Conservation (phyloP, 2,888 invertebrate genomes). For the Zygogramma bicolorata region DNA sequence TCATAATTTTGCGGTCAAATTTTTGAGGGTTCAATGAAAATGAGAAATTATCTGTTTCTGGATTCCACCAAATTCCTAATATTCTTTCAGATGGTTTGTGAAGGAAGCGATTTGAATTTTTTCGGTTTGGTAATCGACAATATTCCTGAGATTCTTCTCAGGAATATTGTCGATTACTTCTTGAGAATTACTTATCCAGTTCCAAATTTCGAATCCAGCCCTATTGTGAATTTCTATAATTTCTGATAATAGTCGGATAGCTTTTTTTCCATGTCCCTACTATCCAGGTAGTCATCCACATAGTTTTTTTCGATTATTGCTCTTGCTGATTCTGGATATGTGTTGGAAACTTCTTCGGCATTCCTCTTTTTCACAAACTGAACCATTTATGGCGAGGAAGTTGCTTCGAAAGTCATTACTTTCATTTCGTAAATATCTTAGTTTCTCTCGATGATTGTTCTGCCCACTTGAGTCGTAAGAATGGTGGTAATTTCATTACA, state of each 20-base stretch:
- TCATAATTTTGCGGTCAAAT: neutral
- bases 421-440: too few relatives aligned
- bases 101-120: neutral
- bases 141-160: neutral
- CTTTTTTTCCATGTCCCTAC: too few relatives aligned
- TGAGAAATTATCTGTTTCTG: neutral
- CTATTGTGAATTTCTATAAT: conserved; percentile 1
- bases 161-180: neutral
- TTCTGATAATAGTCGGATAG: neutral
- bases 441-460: too few relatives aligned
- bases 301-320: too few relatives aligned
- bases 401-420: too few relatives aligned
- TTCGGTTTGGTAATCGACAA: neutral
- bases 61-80: neutral
- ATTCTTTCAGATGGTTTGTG: neutral
- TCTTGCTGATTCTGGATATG: too few relatives aligned
- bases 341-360: too few relatives aligned
- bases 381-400: too few relatives aligned
- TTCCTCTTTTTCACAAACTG: too few relatives aligned
- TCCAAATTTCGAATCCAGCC: neutral
- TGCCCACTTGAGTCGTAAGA: too few relatives aligned
- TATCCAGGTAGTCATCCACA: too few relatives aligned
- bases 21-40: neutral
- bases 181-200: neutral
- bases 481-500: too few relatives aligned